Evolutionary conservation across 2,797 vertebrate genomes (phyloP).

Genomic region (Enteromius fasciolatus): DNA sequence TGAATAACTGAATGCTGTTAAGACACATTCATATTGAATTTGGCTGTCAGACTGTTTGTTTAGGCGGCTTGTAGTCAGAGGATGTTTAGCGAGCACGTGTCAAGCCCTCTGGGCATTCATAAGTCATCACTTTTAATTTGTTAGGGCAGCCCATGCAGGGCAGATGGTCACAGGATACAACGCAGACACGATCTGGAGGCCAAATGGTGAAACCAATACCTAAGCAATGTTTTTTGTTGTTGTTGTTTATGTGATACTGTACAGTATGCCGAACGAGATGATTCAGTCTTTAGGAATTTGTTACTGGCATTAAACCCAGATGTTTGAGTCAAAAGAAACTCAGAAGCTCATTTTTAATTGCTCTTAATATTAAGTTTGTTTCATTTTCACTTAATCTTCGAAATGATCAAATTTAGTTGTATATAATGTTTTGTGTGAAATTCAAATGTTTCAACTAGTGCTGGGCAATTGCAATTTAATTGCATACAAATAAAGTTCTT

Average conservation of each 20-base stretch:
- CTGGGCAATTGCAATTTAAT: no score
- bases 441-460: not conserved
- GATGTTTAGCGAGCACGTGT: constrained; percentile 47
- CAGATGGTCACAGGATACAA: constrained; percentile 51
- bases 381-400: not conserved
- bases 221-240: not conserved
- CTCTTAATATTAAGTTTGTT: not conserved
- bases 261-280: not conserved
- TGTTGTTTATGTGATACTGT: constrained; percentile 3
- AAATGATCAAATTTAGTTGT: not conserved
- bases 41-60: constrained; percentile 30
- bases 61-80: constrained; percentile 33
- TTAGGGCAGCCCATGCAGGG: constrained; percentile 35
- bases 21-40: constrained; percentile 15
- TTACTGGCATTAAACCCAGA: not conserved
- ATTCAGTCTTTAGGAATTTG: not conserved
- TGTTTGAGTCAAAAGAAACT: not conserved
- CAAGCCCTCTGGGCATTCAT: constrained; percentile 52
- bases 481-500: no score
- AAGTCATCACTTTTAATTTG: constrained; percentile 60
- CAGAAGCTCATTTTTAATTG: not conserved
- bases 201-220: constrained; percentile 13
- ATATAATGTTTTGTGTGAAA: not conserved
- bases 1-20: constrained; percentile 6
- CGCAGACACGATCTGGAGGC: constrained; percentile 41